Evolutionary conservation across 2,888 invertebrate genomes (phyloP).

Genomic region (Mayetiola destructor): DNA sequence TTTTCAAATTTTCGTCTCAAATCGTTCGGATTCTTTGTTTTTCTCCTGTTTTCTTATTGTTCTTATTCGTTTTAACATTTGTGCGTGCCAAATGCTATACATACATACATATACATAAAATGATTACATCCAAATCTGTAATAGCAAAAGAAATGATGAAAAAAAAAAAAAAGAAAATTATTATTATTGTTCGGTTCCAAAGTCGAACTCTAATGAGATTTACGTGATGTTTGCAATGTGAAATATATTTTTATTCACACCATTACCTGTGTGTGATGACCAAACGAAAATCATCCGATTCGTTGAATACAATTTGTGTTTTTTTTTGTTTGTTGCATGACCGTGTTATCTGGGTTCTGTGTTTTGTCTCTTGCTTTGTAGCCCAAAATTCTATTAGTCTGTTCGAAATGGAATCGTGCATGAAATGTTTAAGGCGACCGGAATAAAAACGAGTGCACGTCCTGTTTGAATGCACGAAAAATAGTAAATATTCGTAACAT

Average conservation of each 20-base stretch:
- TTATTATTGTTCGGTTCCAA: slow-evolving; percentile 7
- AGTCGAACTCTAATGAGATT: slow-evolving; percentile 1
- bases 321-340: neutral
- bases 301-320: neutral
- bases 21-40: neutral
- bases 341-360: neutral
- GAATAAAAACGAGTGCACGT: too few species aligned
- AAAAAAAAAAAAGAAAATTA: too few species aligned
- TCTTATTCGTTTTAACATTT: neutral
- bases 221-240: slow-evolving; percentile 10
- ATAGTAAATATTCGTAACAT: too few species aligned
- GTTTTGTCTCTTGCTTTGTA: too few species aligned
- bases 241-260: neutral
- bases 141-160: too few species aligned
- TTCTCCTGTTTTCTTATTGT: neutral
- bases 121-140: too few species aligned
- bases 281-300: neutral
- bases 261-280: slow-evolving; percentile 5
- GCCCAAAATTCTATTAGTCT: neutral
- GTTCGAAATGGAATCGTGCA: too few species aligned
- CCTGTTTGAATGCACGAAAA: too few species aligned
- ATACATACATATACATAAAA: too few species aligned
- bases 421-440: too few species aligned
- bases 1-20: neutral
- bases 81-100: neutral